Evolutionary conservation across 2,113 vertebrate genomes (phyloP), one percentile per base, ranked within the genome.

Genomic region (Columba livia): DNA sequence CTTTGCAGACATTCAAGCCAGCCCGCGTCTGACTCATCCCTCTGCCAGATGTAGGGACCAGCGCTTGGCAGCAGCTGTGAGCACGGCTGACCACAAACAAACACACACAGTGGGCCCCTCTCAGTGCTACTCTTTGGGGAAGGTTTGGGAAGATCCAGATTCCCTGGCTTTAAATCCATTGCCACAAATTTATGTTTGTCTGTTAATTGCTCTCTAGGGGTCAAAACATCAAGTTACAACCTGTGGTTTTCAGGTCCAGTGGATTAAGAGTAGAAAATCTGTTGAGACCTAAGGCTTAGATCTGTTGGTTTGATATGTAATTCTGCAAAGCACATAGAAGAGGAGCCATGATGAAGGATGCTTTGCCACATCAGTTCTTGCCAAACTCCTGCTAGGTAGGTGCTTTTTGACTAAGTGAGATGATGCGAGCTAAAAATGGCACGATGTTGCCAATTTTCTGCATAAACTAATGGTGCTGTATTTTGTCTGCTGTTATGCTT

Each of bases 141-240:
- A 88, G 57, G 15, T 42, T 20, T 54, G 61, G 57, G n/a, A 62
- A 74, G 61, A 88, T 79, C 82, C 88, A 15, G 65, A 11, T 60
- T 93, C 77, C 48, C 65, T 44, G 58, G 34, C 72, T 87, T 69
- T 11, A 53, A 92, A 72, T 95, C 92, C 92, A 0, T 54, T 26
- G 57, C 95, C 85, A 51, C 60, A 54, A 60, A 75, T 95, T 94
- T 57, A 47, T 5, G 0, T 47, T 32, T 0, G 13, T 93, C 79
- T 93, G 79, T 85, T 58, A 75, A 94, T 96, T 85, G 88, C 79
- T 96, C 83, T 94, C 94, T 38, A 38, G 70, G 93, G 93, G 77
- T 92, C 90, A 84, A 78, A 96, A 96, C 78, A 70, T 90, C 85
- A 65, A 96, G 88, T 94, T 90, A 50, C 88, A 92, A 92, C 94